Conservation (phyloP, 2,797 vertebrate species). For the Ceryle rudis region DNA sequence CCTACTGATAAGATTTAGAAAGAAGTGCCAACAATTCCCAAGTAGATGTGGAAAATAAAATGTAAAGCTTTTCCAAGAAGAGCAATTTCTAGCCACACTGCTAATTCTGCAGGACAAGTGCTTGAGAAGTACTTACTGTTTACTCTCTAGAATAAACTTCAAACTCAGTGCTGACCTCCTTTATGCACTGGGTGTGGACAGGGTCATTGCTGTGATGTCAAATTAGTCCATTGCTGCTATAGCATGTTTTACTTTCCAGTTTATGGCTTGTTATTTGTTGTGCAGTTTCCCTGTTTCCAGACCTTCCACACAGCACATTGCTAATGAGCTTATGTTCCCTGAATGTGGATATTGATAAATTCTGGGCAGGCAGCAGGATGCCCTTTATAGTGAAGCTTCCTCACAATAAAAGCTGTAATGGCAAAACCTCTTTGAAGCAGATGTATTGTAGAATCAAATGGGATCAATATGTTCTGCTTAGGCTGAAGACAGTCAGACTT, state of each 20-base stretch:
- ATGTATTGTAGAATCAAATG: constrained; percentile 27
- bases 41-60: constrained; percentile 42
- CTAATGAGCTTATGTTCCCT: neutral
- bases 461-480: constrained; percentile 46
- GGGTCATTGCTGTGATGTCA: neutral
- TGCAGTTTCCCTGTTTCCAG: neutral
- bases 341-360: constrained; percentile 5
- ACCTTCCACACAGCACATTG: neutral
- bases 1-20: constrained; percentile 44
- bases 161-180: neutral
- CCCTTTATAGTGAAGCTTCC: neutral
- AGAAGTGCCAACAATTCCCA: constrained; percentile 46
- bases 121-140: constrained; percentile 3
- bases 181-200: neutral
- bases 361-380: neutral
- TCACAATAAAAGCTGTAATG: neutral
- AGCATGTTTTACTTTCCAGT: neutral
- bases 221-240: neutral
- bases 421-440: constrained; percentile 15
- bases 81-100: constrained; percentile 41
- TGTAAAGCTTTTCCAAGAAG: constrained; percentile 51
- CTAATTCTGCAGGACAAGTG: constrained; percentile 45
- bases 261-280: neutral
- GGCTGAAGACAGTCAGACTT: constrained; percentile 20
- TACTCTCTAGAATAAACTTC: constrained; percentile 14